A percentile compares a stretch with the other conserved stretches of the same genome.
phyloP scores from a whole-genome alignment of 2,888 invertebrate species.

The Pyrrhosoma nymphula region DNA sequence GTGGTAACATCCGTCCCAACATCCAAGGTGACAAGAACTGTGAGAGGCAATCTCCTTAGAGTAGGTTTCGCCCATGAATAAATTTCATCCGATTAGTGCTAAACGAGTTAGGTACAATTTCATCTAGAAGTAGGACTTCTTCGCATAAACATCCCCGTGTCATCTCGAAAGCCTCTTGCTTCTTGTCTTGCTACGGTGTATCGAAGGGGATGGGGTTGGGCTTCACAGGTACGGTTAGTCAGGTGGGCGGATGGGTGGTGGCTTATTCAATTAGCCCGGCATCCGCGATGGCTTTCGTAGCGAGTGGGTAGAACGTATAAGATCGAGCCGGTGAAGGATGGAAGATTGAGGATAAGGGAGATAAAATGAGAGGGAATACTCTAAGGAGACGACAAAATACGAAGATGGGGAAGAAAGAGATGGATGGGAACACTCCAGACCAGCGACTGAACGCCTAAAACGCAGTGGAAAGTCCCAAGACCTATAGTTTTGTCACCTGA shows the following conservation, averaged over 20 bases:
- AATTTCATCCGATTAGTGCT: conserved; percentile 3
- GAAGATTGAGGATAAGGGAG: background rate
- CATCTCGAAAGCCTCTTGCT: background rate
- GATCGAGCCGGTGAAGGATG: background rate
- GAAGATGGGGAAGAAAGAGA: background rate
- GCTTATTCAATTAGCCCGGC: conserved; percentile 1
- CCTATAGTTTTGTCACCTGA: no score
- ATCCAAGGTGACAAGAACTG: background rate
- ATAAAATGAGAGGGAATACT: background rate
- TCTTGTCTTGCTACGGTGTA: background rate
- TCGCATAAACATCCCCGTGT: background rate
- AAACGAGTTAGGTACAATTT: background rate
- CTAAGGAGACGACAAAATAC: background rate
- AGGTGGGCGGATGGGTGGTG: background rate
- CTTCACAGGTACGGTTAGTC: background rate
- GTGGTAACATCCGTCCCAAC: background rate
- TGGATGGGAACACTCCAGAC: background rate
- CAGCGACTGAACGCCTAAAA: no score
- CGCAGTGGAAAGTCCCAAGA: no score
- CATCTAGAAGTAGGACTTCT: background rate
- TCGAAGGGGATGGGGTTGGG: background rate
- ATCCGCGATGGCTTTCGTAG: background rate
- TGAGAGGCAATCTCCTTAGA: background rate
- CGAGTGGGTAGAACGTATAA: background rate
- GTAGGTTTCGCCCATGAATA: background rate